Base-by-base conservation (phyloP, 2,113 vertebrate genomes). In the Ahaetulla prasina region DNA sequence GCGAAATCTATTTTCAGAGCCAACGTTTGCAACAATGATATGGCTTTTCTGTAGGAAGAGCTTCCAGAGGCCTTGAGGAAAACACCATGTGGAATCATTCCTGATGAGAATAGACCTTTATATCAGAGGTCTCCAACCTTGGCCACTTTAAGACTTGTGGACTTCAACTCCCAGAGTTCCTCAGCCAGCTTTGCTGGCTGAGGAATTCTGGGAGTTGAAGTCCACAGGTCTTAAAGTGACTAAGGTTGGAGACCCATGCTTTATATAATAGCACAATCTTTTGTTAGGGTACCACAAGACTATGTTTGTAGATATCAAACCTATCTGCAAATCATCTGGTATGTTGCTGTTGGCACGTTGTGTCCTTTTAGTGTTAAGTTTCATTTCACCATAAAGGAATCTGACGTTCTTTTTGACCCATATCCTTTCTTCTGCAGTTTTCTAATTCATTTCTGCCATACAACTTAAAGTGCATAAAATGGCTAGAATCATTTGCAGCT, bases 61-160 rank as follows among this genome's bases (percentile, higher is more conserved):
- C 94, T 96, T 96, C 91, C 92, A 95, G 93, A 95, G 93, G 93
- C 93, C 95, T 90, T 93, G 3, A 87, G 35, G 92, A 74, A 88
- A 68, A 16, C 53, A 16, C 47, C n/a, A 35, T 47, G 57, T 55
- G 12, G 52, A 85, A 54, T 18, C 53, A 90, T 8, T 22, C 25
- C 14, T 45, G 8, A 52, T 53, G 35, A 43, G 22, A 90, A 63
- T 68, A 25, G 47, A 43, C 0, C 0, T 86, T 74, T 49, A n/a
- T n/a, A n/a, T n/a, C n/a, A n/a, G n/a, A n/a, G n/a, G n/a, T n/a
- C n/a, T n/a, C n/a, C n/a, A n/a, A n/a, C n/a, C n/a, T n/a, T n/a
- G n/a, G n/a, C n/a, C n/a, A n/a, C n/a, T n/a, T n/a, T n/a, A n/a
- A n/a, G n/a, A n/a, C n/a, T n/a, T n/a, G n/a, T n/a, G n/a, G n/a